A percentile compares a stretch with the other conserved stretches of the same genome.
Conservation (phyloP, 2,113 vertebrate genomes). For the Micronycteris hirsuta region DNA sequence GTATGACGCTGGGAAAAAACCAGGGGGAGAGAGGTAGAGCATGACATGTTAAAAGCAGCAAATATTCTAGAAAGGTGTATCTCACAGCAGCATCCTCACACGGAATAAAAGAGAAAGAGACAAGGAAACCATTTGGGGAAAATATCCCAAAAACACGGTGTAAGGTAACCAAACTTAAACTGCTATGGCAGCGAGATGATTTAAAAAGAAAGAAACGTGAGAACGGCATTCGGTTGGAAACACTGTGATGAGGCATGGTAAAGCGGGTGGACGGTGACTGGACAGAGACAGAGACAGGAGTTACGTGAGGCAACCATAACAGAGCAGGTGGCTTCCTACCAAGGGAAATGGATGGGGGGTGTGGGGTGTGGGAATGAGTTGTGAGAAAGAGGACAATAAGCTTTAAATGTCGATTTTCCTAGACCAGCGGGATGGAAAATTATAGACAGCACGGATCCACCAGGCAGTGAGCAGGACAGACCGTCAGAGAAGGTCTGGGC, state of each 20-base stretch:
- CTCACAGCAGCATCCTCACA: neutral
- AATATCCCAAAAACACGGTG: neutral
- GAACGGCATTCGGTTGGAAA: neutral
- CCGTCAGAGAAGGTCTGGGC: neutral
- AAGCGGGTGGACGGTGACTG: neutral
- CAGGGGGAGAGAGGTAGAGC: neutral
- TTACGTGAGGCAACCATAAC: neutral
- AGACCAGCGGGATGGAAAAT: neutral
- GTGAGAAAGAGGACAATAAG: neutral
- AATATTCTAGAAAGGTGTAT: neutral
- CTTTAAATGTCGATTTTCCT: neutral
- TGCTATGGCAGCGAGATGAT: neutral
- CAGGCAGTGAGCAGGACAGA: neutral
- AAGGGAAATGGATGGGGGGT: neutral
- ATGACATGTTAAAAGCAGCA: neutral
- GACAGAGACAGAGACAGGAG: neutral
- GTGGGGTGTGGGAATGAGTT: neutral
- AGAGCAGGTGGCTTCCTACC: neutral
- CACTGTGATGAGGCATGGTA: neutral
- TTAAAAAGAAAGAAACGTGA: neutral
- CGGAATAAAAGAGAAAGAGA: neutral
- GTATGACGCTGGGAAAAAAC: neutral
- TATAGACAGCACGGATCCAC: neutral
- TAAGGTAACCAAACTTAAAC: neutral
- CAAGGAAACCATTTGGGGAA: neutral